Evolutionary conservation across 2,113 vertebrate species (phyloP).

Genomic region (Gnathochromis pfefferi): DNA sequence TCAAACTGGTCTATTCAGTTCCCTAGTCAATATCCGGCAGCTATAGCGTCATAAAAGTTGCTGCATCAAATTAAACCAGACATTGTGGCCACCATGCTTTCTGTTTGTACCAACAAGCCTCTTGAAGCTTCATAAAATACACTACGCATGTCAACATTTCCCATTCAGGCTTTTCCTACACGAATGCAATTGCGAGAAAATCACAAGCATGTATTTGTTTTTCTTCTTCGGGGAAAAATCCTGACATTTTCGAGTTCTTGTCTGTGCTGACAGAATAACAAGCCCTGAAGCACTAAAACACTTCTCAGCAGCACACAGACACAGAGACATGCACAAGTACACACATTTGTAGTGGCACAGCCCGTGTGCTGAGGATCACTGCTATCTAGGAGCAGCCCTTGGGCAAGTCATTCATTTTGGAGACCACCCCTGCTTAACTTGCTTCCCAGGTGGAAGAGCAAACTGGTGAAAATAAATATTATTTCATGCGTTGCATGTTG

Average conservation of each 20-base stretch:
- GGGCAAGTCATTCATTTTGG: conserved; percentile 40
- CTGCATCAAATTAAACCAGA: background rate
- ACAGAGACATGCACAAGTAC: background rate
- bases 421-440: conserved; percentile 9
- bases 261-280: conserved; percentile 13
- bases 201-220: background rate
- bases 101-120: background rate
- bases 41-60: background rate
- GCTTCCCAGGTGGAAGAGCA: background rate
- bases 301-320: background rate
- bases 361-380: conserved; percentile 3
- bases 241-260: conserved; percentile 12
- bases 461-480: conserved; percentile 3
- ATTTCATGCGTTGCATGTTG: background rate
- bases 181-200: background rate
- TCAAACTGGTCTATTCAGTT: background rate
- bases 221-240: background rate
- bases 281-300: conserved; percentile 1
- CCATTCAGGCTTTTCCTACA: background rate
- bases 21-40: background rate
- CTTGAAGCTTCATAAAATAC: background rate
- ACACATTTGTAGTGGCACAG: background rate
- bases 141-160: background rate
- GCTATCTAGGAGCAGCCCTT: conserved; percentile 27
- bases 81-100: background rate